phyloP scores from a whole-genome alignment of 2,888 invertebrate species.

The Ophonus ardosiacus region DNA sequence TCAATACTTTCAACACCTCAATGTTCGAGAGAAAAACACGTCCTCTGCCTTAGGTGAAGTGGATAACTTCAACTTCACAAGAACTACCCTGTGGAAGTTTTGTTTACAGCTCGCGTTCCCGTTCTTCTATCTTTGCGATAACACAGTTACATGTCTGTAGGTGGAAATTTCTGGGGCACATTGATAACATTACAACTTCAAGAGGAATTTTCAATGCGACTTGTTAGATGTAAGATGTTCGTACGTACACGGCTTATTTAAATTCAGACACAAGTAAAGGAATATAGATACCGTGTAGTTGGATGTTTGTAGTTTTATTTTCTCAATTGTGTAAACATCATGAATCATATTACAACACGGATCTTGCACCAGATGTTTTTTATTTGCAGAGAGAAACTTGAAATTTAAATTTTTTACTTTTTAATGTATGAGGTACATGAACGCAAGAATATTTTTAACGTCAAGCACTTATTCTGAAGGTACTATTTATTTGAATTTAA shows the following conservation, averaged over 20 bases:
- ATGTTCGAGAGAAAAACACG: background rate
- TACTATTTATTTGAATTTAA: too few species aligned
- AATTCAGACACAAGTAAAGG: background rate
- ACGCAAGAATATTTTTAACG: too few species aligned
- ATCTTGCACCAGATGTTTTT: background rate
- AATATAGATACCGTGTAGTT: background rate
- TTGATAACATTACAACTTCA: constrained; percentile 57
- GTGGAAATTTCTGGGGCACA: constrained; percentile 36
- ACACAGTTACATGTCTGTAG: constrained; percentile 46
- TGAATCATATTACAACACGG: constrained; percentile 22
- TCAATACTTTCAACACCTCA: background rate
- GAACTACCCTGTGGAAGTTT: constrained; percentile 27
- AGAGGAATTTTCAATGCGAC: constrained; percentile 55
- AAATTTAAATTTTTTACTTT: too few species aligned
- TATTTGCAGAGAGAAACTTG: too few species aligned
- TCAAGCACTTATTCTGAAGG: too few species aligned
- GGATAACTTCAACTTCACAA: constrained; percentile 1
- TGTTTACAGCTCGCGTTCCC: constrained; percentile 30
- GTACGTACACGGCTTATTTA: background rate
- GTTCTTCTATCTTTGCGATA: constrained; percentile 20
- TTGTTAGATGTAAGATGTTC: constrained; percentile 17
- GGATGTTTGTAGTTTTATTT: background rate
- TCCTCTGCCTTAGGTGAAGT: background rate
- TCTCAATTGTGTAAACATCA: background rate
- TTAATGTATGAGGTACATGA: too few species aligned